Percentiles rank a stretch among this genome's conserved stretches.
Evolutionary conservation across 2,113 vertebrate species (phyloP).

Genomic region (Apistogramma diplotaenia): DNA sequence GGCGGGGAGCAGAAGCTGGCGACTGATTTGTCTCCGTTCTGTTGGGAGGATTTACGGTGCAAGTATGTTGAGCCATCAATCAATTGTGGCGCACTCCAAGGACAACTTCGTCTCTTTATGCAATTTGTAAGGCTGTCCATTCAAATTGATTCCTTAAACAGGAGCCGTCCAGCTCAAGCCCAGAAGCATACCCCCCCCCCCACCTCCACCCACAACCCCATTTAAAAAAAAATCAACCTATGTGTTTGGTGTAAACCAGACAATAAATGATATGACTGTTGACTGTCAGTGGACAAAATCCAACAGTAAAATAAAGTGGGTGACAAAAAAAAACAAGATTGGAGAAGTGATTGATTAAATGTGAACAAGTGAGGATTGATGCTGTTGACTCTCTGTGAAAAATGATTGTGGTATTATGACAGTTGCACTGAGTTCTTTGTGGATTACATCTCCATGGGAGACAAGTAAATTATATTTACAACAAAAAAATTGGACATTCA

Average conservation of each 20-base stretch:
- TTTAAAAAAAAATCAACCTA: slow-evolving; percentile 64
- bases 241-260: slow-evolving; percentile 58
- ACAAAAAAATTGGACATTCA: background rate
- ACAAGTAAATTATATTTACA: slow-evolving; percentile 16
- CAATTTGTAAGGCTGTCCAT: slow-evolving; percentile 80
- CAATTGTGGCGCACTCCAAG: slow-evolving; percentile 73
- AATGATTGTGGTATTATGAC: slow-evolving; percentile 36
- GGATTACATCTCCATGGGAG: slow-evolving; percentile 18
- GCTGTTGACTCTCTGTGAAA: slow-evolving; percentile 21
- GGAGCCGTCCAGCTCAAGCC: slow-evolving; percentile 56
- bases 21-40: slow-evolving; percentile 72
- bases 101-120: slow-evolving; percentile 79
- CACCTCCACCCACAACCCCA: slow-evolving; percentile 34
- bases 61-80: slow-evolving; percentile 77
- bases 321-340: slow-evolving; percentile 55
- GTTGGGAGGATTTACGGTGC: slow-evolving; percentile 76
- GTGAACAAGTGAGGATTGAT: slow-evolving; percentile 44
- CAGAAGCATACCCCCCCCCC: slow-evolving; percentile 42
- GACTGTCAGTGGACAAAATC: slow-evolving; percentile 41
- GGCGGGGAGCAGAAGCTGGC: slow-evolving; percentile 30
- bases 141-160: slow-evolving; percentile 82
- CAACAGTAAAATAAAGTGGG: slow-evolving; percentile 55
- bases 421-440: slow-evolving; percentile 26
- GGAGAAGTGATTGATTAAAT: slow-evolving; percentile 58
- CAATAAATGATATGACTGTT: slow-evolving; percentile 60